Percentiles rank a stretch among this genome's conserved stretches.
Evolutionary conservation across 2,797 vertebrate species (phyloP).

Genomic region (Sebastes trivittatus): DNA sequence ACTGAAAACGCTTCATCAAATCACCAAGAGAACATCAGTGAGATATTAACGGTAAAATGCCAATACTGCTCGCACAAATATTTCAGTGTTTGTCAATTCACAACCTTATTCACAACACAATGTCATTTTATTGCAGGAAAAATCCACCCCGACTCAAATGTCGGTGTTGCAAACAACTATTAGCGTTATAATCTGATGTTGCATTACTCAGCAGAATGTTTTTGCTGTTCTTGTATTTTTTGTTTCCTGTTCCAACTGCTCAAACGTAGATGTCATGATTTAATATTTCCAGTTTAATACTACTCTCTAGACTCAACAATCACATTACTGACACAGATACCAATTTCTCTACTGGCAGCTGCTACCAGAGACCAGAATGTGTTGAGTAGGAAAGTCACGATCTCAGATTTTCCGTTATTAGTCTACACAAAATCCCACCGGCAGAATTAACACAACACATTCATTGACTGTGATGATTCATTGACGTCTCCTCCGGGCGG

Average conservation of each 20-base stretch:
- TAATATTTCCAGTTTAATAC: not conserved
- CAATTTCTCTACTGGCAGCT: not conserved
- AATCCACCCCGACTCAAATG: slow-evolving; percentile 14
- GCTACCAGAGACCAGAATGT: not conserved
- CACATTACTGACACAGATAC: not conserved
- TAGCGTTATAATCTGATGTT: not conserved
- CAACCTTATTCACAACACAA: not conserved
- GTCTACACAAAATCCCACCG: too few relatives aligned
- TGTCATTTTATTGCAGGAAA: slow-evolving; percentile 14
- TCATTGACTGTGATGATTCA: too few relatives aligned
- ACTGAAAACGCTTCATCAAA: not conserved
- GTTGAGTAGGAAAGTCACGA: not conserved
- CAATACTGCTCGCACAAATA: not conserved
- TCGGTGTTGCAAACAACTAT: not conserved
- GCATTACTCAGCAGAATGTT: accelerated
- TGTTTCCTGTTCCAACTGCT: not conserved
- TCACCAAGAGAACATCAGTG: not conserved
- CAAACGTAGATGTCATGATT: not conserved
- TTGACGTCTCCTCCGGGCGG: too few relatives aligned
- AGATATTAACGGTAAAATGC: not conserved
- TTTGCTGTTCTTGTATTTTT: not conserved
- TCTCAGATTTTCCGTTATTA: too few relatives aligned
- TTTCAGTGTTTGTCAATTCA: not conserved
- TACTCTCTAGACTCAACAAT: not conserved
- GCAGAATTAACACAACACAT: too few relatives aligned